Conservation (phyloP, 2,888 invertebrate genomes). For the Patella pellucida region DNA sequence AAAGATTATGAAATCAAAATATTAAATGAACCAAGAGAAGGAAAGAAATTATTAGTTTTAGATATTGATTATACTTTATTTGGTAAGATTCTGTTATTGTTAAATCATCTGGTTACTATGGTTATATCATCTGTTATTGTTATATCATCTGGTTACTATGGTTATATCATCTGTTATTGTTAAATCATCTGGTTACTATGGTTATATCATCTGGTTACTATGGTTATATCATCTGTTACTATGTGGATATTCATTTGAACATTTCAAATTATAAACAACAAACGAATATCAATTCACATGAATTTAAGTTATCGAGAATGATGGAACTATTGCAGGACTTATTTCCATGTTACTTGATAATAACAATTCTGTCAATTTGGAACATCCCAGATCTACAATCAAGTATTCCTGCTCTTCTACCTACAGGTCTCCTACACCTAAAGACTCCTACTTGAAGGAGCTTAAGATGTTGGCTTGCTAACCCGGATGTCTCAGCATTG, state of each 20-base stretch:
- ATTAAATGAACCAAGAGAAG: conserved; percentile 84
- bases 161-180: too few species aligned
- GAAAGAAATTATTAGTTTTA: conserved; percentile 90
- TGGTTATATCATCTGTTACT: neutral
- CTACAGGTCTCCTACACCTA: too few species aligned
- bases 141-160: neutral
- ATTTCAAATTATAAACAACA: too few species aligned
- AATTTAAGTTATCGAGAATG: neutral
- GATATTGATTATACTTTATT: conserved; percentile 98
- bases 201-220: too few species aligned
- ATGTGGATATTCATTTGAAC: neutral
- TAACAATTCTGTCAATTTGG: neutral
- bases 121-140: too few species aligned
- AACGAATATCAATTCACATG: neutral
- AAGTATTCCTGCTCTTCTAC: too few species aligned
- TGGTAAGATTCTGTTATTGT: conserved; percentile 71
- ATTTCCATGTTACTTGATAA: too few species aligned
- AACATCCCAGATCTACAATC: too few species aligned
- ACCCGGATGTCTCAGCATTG: too few species aligned
- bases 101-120: neutral
- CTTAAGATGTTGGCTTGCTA: too few species aligned
- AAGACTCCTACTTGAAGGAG: too few species aligned
- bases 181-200: neutral
- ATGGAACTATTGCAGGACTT: neutral
- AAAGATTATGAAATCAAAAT: conserved; percentile 86